Percentiles rank a stretch among this genome's conserved stretches.
Conservation (phyloP, 1,140 invertebrate genomes). For the Drosophila equinoxialis region DNA sequence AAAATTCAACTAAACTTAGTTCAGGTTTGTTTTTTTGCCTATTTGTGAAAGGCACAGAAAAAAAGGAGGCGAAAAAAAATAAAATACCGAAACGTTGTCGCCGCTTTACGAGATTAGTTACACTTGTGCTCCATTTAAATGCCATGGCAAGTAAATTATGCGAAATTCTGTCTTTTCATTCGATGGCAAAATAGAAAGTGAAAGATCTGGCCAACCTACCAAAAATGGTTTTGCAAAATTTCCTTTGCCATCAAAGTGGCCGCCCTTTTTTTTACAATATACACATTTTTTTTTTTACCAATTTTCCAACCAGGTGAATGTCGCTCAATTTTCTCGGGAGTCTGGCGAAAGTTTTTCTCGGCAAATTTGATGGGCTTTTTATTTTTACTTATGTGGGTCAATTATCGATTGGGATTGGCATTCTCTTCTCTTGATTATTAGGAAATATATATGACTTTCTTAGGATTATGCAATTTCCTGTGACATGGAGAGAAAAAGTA, state of each 20-base stretch:
- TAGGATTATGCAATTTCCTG: too few relatives aligned
- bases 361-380: not conserved
- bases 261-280: slow-evolving; percentile 2
- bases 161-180: slow-evolving; percentile 49
- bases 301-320: slow-evolving; percentile 7
- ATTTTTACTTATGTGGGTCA: not conserved
- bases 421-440: not conserved
- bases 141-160: slow-evolving; percentile 61
- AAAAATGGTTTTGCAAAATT: not conserved
- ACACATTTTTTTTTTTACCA: too few relatives aligned
- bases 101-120: slow-evolving; percentile 70
- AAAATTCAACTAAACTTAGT: slow-evolving; percentile 42
- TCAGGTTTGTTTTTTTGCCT: slow-evolving; percentile 52
- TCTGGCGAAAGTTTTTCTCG: slow-evolving; percentile 6
- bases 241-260: slow-evolving; percentile 17
- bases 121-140: slow-evolving; percentile 79
- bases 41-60: slow-evolving; percentile 70
- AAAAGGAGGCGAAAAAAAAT: slow-evolving; percentile 42
- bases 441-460: too few relatives aligned
- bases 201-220: slow-evolving; percentile 33
- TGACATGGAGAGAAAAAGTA: too few relatives aligned
- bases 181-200: slow-evolving; percentile 44
- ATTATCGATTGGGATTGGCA: slow-evolving; percentile 1
- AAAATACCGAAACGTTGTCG: slow-evolving; percentile 37
- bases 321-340: slow-evolving; percentile 8